phyloP scores from a whole-genome alignment of 2,888 invertebrate species.

The Oscheius sp. region DNA sequence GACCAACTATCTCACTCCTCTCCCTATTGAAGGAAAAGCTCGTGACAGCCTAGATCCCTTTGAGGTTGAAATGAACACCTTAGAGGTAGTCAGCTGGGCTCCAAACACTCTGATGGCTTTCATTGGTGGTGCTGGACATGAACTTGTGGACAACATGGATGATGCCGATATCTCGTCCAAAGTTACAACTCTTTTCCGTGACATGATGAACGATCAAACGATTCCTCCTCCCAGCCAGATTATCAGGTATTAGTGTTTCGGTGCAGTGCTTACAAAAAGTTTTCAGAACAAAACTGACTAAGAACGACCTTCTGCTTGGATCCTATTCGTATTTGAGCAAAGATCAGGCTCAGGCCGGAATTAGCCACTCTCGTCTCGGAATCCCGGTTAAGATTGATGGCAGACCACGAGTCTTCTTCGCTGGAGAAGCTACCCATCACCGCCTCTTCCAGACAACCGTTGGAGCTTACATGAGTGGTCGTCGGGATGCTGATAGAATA shows the following conservation, averaged over 20 bases:
- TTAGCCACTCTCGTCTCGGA: constrained; percentile 54
- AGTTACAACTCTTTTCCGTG: constrained; percentile 59
- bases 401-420: constrained; percentile 60
- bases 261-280: background rate
- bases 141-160: constrained; percentile 57
- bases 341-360: constrained; percentile 52
- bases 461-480: constrained; percentile 65
- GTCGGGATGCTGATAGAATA: constrained; percentile 62
- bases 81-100: constrained; percentile 62
- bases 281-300: constrained; percentile 58
- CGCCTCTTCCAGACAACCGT: constrained; percentile 68
- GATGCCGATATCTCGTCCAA: constrained; percentile 56
- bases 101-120: constrained; percentile 63
- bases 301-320: constrained; percentile 64
- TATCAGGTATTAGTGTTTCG: constrained; percentile 37
- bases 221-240: constrained; percentile 49
- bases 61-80: constrained; percentile 55
- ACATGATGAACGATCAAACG: constrained; percentile 53
- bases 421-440: constrained; percentile 70
- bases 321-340: constrained; percentile 65
- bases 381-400: constrained; percentile 60
- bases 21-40: constrained; percentile 56
- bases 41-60: constrained; percentile 49
- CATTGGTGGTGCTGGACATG: constrained; percentile 67
- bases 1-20: constrained; percentile 58